These are phyloP conservation scores for Eudasyphora cyanicolor DNA, from an alignment of 2,888 invertebrate genomes.

Conservation along the genomic window DNA sequence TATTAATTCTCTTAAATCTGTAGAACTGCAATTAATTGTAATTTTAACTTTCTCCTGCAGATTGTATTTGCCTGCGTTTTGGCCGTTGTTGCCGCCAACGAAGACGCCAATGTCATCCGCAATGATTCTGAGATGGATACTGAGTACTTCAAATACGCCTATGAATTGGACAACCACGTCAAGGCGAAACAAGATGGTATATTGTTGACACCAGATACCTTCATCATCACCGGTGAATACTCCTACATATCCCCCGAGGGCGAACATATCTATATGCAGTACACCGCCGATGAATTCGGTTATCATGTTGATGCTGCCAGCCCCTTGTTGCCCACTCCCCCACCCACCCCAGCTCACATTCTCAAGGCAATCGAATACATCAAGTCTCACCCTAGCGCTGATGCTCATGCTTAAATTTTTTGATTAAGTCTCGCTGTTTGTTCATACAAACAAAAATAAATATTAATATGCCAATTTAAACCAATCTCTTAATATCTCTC, in stretches of 20 bases:
- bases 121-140: constrained; percentile 70
- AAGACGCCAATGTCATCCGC: constrained; percentile 70
- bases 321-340: no score
- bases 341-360: no score
- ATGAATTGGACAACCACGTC: constrained; percentile 71
- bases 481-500: no score
- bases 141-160: constrained; percentile 69
- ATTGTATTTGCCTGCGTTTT: no score
- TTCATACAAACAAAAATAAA: no score
- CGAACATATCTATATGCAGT: constrained; percentile 56
- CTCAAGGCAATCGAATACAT: no score
- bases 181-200: constrained; percentile 69
- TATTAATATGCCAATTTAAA: no score
- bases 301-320: constrained; percentile 58
- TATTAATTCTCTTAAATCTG: constrained; percentile 66
- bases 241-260: constrained; percentile 72
- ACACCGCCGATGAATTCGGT: constrained; percentile 72
- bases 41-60: no score
- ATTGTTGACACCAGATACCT: constrained; percentile 61
- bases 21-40: constrained; percentile 62
- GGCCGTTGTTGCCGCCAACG: constrained; percentile 70
- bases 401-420: constrained; percentile 30
- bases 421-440: constrained; percentile 7
- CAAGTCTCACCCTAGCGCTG: constrained; percentile 57
- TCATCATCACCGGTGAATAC: constrained; percentile 64